Base-by-base conservation (phyloP, 2,113 vertebrate genomes). In the Cryptoleucopteryx plumbea region DNA sequence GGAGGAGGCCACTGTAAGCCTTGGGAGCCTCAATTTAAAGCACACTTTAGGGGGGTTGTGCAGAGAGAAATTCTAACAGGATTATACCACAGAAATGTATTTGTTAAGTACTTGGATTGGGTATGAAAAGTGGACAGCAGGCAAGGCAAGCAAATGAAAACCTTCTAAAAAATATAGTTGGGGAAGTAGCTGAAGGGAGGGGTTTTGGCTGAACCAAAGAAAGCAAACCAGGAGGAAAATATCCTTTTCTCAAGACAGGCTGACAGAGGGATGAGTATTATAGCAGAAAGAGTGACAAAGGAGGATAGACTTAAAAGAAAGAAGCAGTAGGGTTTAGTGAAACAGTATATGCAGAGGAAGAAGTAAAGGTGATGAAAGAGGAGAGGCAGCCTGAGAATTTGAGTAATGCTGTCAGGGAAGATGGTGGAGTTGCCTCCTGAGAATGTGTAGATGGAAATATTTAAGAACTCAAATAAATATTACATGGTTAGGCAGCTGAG, bases 391-490 rank as follows among this genome's bases (percentile, higher is more conserved):
- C 47, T 83, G 47, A 86, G 50, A 82, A 77, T 52, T n/a, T 77
- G 66, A 40, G 19, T 85, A 63, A 13, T 80, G 43, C 67, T 86
- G 63, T 82, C 63, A 67, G 42, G 52, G 73, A 79, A 63, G 29
- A 59, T 65, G 53, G 53, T 1, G 5, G 36, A 62, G 31, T 55
- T 88, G 58, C 72, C 72, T 86, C 18, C 42, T 9, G 21, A 73
- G 50, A 66, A 61, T 36, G 38, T 38, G 20, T 50, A 50, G 75
- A 83, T 80, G 63, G 50, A 66, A 91, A 70, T 80, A 80, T 38
- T 80, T 93, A 92, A 94, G 42, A 62, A 82, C 50, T 79, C 62
- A 68, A 66, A 71, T 96, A 68, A 66, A 71, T 96, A 88, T 85
- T 94, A 61, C 32, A 38, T 73, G n/a, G 31, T 83, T 63, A 86